Conservation (phyloP, 2,797 vertebrate species). For the Phalanger gymnotis region DNA sequence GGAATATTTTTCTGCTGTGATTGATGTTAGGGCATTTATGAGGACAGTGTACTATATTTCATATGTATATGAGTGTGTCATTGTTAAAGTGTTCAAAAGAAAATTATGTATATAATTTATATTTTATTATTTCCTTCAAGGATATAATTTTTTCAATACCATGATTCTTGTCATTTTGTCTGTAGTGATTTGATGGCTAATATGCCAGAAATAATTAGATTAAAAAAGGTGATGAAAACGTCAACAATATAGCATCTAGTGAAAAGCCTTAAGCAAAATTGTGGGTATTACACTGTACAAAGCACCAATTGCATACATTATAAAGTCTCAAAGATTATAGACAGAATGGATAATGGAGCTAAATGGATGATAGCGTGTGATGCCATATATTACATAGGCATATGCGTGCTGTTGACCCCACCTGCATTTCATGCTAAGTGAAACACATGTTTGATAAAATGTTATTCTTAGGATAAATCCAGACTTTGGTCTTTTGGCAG, state of each 20-base stretch:
- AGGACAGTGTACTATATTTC: constrained; percentile 76
- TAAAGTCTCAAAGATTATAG: not conserved
- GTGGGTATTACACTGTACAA: constrained; percentile 10
- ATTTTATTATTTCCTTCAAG: constrained; percentile 74
- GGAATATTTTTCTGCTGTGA: constrained; percentile 66
- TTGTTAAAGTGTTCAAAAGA: constrained; percentile 74
- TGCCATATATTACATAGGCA: constrained; percentile 26
- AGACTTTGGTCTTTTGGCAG: constrained; percentile 35
- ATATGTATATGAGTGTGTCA: constrained; percentile 66
- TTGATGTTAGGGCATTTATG: constrained; percentile 70
- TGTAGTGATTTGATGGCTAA: constrained; percentile 75
- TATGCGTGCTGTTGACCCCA: constrained; percentile 51
- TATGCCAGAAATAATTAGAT: constrained; percentile 78
- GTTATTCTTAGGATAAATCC: constrained; percentile 31
- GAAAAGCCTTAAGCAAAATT: constrained; percentile 53
- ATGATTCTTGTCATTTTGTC: constrained; percentile 66
- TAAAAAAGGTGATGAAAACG: constrained; percentile 65
- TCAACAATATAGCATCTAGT: constrained; percentile 53
- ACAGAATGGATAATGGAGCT: constrained; percentile 22
- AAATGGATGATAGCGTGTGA: not conserved
- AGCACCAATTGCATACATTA: not conserved
- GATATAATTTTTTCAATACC: constrained; percentile 69
- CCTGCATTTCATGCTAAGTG: constrained; percentile 54
- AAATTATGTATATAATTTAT: constrained; percentile 76
- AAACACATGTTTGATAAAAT: constrained; percentile 58